Evolutionary conservation across 2,888 invertebrate species (phyloP).

Genomic region (Strigamia transsilvanica): DNA sequence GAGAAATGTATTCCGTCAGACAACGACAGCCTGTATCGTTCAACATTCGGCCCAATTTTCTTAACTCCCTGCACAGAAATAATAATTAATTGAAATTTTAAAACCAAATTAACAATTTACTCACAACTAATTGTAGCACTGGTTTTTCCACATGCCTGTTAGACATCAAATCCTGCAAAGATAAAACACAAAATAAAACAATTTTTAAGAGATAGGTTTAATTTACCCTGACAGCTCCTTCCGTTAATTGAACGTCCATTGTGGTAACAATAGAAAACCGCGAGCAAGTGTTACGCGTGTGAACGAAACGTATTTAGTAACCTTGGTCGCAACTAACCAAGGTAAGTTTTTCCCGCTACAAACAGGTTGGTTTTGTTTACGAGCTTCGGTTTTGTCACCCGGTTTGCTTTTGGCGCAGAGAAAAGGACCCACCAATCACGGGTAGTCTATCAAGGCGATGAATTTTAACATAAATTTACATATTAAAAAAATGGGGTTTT

Average conservation of each 20-base stretch:
- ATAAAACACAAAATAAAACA: neutral
- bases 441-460: too few species aligned
- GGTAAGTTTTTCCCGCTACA: too few species aligned
- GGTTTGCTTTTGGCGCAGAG: too few species aligned
- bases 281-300: too few species aligned
- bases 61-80: neutral
- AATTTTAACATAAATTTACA: too few species aligned
- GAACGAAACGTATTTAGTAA: too few species aligned
- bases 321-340: too few species aligned
- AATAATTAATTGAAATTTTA: neutral
- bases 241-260: neutral
- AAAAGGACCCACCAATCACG: too few species aligned
- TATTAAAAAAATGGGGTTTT: too few species aligned
- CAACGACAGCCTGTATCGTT: neutral
- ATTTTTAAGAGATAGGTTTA: neutral
- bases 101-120: neutral
- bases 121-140: neutral
- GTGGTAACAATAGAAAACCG: neutral
- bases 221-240: neutral
- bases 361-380: too few species aligned
- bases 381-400: too few species aligned
- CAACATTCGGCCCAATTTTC: neutral
- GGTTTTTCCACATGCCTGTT: neutral
- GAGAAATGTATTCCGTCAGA: neutral
- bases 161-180: neutral